phyloP scores from a whole-genome alignment of 2,888 invertebrate genomes.

The Tetropium fuscum region DNA sequence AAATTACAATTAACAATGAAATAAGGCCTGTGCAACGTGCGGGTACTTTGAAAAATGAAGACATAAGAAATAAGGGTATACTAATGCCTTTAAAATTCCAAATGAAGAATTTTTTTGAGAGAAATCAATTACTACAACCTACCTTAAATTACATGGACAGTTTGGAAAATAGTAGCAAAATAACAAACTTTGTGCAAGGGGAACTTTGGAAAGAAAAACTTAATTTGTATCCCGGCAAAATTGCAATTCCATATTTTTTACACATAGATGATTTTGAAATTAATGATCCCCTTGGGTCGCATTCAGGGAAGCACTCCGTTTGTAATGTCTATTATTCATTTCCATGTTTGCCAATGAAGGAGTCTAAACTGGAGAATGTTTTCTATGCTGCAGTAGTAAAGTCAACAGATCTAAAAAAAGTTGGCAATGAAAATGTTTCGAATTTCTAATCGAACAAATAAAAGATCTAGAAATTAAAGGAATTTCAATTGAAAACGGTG shows the following conservation, averaged over 20 bases:
- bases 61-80: slow-evolving; percentile 61
- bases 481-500: slow-evolving; percentile 25
- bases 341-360: slow-evolving; percentile 37
- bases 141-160: slow-evolving; percentile 21
- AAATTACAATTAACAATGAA: slow-evolving; percentile 14
- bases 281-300: slow-evolving; percentile 47
- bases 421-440: slow-evolving; percentile 30
- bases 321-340: slow-evolving; percentile 47
- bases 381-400: slow-evolving; percentile 42
- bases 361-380: slow-evolving; percentile 43
- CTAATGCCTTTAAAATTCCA: slow-evolving; percentile 39
- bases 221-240: slow-evolving; percentile 40
- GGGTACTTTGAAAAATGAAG: slow-evolving; percentile 11
- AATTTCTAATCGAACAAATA: slow-evolving; percentile 28
- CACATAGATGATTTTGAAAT: slow-evolving; percentile 50
- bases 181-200: slow-evolving; percentile 42
- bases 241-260: slow-evolving; percentile 41
- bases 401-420: slow-evolving; percentile 40
- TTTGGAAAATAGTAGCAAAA: background rate
- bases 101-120: slow-evolving; percentile 27
- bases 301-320: slow-evolving; percentile 39
- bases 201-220: slow-evolving; percentile 45
- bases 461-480: slow-evolving; percentile 36
- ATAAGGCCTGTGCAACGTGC: slow-evolving; percentile 1
- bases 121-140: slow-evolving; percentile 14